These are phyloP conservation scores for Phylloscopus trochiloides DNA, from an alignment of 2,113 vertebrate genomes.

Conservation along the genomic window DNA sequence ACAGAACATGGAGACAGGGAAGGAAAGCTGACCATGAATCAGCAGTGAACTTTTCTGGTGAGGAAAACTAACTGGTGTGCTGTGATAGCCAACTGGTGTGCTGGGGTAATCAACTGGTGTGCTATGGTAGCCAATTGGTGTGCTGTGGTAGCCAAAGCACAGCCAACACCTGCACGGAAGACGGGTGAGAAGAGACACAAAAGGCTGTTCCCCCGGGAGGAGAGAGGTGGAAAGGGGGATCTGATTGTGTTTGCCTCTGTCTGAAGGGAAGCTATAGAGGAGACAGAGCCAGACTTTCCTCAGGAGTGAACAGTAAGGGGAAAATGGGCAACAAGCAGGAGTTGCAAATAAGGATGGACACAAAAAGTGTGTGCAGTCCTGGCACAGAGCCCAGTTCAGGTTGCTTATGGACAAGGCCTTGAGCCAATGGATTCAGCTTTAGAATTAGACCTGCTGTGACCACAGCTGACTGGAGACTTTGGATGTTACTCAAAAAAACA, in stretches of 20 bases:
- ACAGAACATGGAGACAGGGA: not conserved
- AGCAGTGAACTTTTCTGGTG: not conserved
- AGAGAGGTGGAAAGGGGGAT: not conserved
- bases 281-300: not conserved
- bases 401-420: not conserved
- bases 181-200: not conserved
- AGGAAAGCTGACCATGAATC: not conserved
- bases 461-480: accelerated
- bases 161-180: not conserved
- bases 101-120: not conserved
- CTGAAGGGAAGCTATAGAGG: not conserved
- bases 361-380: not conserved
- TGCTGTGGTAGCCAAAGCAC: not conserved
- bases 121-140: not conserved
- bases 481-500: not conserved
- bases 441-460: not conserved
- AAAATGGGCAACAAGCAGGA: not conserved
- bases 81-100: not conserved
- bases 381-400: not conserved
- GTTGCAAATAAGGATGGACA: not conserved
- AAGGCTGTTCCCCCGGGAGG: not conserved
- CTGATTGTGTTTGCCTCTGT: not conserved
- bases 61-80: not conserved
- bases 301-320: not conserved
- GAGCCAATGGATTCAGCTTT: not conserved